phyloP scores from a whole-genome alignment of 2,888 invertebrate genomes.

The Machimus atricapillus region DNA sequence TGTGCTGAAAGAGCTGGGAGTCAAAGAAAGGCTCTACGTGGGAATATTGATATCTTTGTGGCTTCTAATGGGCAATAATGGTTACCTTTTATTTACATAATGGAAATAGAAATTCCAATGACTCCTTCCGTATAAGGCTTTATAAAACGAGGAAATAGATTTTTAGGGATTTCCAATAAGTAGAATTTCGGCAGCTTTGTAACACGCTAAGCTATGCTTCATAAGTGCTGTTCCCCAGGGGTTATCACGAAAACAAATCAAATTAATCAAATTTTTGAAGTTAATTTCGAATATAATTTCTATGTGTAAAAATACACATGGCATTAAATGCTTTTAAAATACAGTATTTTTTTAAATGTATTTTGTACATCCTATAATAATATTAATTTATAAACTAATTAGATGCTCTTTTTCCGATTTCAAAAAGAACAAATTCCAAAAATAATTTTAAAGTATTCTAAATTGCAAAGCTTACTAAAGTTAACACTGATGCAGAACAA shows the following conservation, averaged over 20 bases:
- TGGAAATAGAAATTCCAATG: background rate
- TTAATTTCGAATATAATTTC: background rate
- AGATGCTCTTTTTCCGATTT: no score
- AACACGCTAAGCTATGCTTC: background rate
- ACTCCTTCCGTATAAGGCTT: background rate
- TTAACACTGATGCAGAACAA: background rate
- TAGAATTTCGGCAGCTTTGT: background rate
- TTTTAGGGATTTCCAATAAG: background rate
- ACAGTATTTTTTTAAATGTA: background rate
- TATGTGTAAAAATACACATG: no score
- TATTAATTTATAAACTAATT: no score
- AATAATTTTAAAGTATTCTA: no score
- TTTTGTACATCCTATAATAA: no score
- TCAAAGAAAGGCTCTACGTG: background rate
- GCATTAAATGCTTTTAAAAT: no score
- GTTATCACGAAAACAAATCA: background rate
- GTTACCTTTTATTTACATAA: background rate
- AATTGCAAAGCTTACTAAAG: background rate
- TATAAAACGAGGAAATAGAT: background rate
- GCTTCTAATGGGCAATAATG: background rate
- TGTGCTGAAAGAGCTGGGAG: background rate
- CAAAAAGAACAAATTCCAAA: no score
- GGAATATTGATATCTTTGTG: background rate
- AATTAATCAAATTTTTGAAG: background rate
- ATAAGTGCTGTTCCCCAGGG: background rate